Conservation (phyloP, 1,140 invertebrate genomes). For the Berghia stephanieae region DNA sequence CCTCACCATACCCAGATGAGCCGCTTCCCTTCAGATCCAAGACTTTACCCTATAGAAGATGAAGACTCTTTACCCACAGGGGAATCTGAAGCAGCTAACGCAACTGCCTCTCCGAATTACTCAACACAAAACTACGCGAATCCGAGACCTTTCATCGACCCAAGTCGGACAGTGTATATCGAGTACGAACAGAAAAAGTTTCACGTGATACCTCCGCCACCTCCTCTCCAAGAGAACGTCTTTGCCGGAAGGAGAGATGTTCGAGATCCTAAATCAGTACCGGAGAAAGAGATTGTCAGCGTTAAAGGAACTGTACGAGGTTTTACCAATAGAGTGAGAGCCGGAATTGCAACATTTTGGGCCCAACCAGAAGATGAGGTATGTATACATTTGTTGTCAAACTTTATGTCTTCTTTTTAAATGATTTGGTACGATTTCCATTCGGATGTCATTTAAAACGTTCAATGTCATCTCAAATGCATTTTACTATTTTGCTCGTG, state of each 20-base stretch:
- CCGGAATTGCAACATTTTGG: slow-evolving; percentile 92
- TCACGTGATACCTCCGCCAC: slow-evolving; percentile 11
- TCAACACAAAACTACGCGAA: neutral
- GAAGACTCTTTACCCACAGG: neutral
- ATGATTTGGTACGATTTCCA: too few relatives aligned
- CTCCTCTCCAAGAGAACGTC: neutral
- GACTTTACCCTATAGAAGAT: neutral
- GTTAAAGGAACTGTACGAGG: slow-evolving; percentile 87
- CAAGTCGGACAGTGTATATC: too few relatives aligned
- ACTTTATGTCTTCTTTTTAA: too few relatives aligned
- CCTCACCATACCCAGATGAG: too few relatives aligned
- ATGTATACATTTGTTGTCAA: too few relatives aligned
- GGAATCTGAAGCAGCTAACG: neutral
- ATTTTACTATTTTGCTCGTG: too few relatives aligned
- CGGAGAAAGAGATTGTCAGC: slow-evolving; percentile 70
- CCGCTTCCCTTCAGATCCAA: neutral
- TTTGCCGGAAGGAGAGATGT: slow-evolving; percentile 58
- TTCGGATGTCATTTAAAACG: too few relatives aligned
- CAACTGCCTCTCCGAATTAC: neutral
- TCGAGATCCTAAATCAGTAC: slow-evolving; percentile 38
- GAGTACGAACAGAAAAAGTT: neutral
- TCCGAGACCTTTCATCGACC: too few relatives aligned
- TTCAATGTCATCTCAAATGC: too few relatives aligned
- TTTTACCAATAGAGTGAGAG: slow-evolving; percentile 91
- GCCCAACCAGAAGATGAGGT: slow-evolving; percentile 30